Conservation (phyloP, 2,113 vertebrate species). For the Carollia perspicillata region DNA sequence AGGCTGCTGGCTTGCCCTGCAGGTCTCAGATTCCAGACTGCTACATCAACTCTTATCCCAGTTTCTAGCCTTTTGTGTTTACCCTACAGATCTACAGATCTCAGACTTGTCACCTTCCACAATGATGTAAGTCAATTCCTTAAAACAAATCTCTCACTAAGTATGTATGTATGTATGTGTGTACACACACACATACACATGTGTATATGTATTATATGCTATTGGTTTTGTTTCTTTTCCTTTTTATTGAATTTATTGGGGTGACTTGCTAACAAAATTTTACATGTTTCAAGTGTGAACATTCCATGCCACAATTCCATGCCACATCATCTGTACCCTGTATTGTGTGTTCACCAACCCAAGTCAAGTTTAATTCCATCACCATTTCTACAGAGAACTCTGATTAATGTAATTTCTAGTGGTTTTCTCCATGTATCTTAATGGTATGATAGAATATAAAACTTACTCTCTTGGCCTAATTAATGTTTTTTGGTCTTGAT, state of each 20-base stretch:
- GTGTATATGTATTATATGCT: not conserved
- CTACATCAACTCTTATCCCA: too few relatives aligned
- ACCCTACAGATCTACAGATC: not conserved
- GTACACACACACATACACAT: not conserved
- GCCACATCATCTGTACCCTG: too few relatives aligned
- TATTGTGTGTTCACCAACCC: too few relatives aligned
- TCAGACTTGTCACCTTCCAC: not conserved
- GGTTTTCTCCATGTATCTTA: not conserved
- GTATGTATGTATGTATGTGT: not conserved
- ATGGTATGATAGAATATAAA: slow-evolving; percentile 24
- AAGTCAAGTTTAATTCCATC: too few relatives aligned
- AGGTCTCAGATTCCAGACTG: not conserved
- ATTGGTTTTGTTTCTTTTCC: not conserved
- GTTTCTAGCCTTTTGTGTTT: not conserved
- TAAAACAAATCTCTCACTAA: not conserved
- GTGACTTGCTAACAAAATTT: too few relatives aligned
- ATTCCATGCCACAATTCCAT: too few relatives aligned
- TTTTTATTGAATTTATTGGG: too few relatives aligned
- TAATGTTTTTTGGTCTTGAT: not conserved
- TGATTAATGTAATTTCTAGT: slow-evolving; percentile 22
- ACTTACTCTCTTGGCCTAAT: not conserved
- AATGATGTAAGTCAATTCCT: not conserved
- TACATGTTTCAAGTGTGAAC: too few relatives aligned
- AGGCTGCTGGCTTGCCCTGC: not conserved
- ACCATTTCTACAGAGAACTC: not conserved